Base-by-base conservation (phyloP, 2,797 vertebrate genomes). In the Acipenser ruthenus region DNA sequence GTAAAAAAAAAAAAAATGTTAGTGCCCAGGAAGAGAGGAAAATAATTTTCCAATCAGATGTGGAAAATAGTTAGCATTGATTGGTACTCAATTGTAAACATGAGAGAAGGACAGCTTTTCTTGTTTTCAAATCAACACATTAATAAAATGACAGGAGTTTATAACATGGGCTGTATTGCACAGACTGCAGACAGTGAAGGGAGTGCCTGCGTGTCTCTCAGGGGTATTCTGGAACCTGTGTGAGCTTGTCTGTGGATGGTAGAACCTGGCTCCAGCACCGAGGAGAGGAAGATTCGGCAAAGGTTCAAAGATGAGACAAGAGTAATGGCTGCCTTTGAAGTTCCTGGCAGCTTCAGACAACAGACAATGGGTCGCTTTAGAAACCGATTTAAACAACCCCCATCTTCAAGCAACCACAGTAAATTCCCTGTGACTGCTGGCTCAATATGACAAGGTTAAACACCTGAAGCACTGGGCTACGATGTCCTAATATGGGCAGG, bases 371-470 rank as follows among this genome's bases (percentile, higher is more conserved):
- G 78, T 78, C 74, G 82, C 85, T 86, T 75, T 71, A 64, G 74
- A 78, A 71, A 58, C 23, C 55, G 48, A 12, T 58, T 65, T 49
- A 66, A 66, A 37, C 37, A 37, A 37, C 37, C 37, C 37, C 49
- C 4, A 55, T 65, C 64, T 65, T 12, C 12, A 6, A 65, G 49
- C 65, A 66, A 55, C 53, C 60, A 66, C 47, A 49, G 55, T 37
- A 37, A 37, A 37, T 37, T 37, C 37, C 37, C 76, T 74, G 79
- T 82, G 79, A 85, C 74, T 83, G 81, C 81, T 66, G 13, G 78
- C 83, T 81, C 85, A 83, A 84, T 80, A 79, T 84, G 86, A 87
- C 84, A 83, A 73, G 79, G 77, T 84, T 75, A 83, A 86, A 81
- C 78, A 80, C 80, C 82, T 76, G 73, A 83, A 83, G 82, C 37